Conservation (phyloP, 2,888 invertebrate genomes). For the Drosophila subquinaria region DNA sequence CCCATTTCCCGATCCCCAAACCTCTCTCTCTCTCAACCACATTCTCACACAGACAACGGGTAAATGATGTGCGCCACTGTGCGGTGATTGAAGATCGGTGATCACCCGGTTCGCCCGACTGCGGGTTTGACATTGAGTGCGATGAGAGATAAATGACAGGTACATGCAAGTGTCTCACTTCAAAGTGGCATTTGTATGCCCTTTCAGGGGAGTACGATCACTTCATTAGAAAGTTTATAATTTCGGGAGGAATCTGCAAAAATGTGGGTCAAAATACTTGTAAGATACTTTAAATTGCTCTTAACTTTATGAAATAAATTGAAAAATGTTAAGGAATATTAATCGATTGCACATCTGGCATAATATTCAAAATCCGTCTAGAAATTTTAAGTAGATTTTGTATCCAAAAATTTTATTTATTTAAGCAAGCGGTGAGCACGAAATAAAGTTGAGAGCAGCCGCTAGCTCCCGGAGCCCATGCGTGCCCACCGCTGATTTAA, state of each 20-base stretch:
- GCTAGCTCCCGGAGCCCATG: no score
- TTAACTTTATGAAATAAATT: background rate
- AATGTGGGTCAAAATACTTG: conserved; percentile 5
- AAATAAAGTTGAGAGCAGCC: no score
- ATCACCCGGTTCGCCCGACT: background rate
- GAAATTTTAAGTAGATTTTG: background rate
- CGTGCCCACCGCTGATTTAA: no score
- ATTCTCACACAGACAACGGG: conserved; percentile 2
- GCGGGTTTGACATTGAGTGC: conserved; percentile 54
- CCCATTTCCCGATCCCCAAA: conserved; percentile 9
- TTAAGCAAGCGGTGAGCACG: no score
- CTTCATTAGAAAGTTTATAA: conserved; percentile 34
- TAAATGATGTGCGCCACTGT: conserved; percentile 25
- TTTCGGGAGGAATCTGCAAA: background rate
- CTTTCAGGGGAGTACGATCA: conserved; percentile 23
- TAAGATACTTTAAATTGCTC: background rate
- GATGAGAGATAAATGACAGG: conserved; percentile 60
- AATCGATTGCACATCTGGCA: no score
- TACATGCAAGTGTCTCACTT: conserved; percentile 49
- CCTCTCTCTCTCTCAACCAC: background rate
- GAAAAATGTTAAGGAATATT: background rate
- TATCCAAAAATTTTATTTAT: no score
- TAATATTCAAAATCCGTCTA: no score
- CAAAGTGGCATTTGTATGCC: conserved; percentile 22
- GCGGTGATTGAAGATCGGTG: conserved; percentile 16